Conservation (phyloP, 2,888 invertebrate species). For the Sycophila texana region DNA sequence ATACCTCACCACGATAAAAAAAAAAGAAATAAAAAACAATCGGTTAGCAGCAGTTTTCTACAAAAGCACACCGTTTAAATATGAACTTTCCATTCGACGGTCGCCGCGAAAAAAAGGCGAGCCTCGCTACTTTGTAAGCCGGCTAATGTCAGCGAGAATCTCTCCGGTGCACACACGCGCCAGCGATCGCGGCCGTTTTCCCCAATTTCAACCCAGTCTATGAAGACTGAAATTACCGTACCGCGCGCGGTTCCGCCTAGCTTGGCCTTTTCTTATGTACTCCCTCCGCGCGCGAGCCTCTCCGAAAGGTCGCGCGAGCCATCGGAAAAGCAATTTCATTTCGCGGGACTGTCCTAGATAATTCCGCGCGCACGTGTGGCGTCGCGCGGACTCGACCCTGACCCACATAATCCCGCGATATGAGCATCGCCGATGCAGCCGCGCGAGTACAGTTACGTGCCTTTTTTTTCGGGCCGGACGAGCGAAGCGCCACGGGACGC, state of each 20-base stretch:
- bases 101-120: no score
- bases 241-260: not conserved
- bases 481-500: not conserved
- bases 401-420: constrained; percentile 66
- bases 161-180: not conserved
- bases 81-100: no score
- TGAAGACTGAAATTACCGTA: not conserved
- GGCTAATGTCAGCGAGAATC: not conserved
- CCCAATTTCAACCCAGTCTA: not conserved
- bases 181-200: not conserved
- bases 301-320: constrained; percentile 24
- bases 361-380: not conserved
- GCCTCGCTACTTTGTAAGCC: not conserved
- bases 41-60: no score
- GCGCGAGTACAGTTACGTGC: constrained; percentile 10
- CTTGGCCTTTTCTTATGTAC: not conserved
- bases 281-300: not conserved
- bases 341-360: constrained; percentile 45
- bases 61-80: no score
- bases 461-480: constrained; percentile 1
- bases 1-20: no score
- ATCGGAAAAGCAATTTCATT: constrained; percentile 48
- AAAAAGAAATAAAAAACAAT: constrained; percentile 21
- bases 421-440: constrained; percentile 63
- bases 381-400: constrained; percentile 67